Evolutionary conservation across 2,113 vertebrate species (phyloP).

Genomic region (Psittacula cyanocephala): DNA sequence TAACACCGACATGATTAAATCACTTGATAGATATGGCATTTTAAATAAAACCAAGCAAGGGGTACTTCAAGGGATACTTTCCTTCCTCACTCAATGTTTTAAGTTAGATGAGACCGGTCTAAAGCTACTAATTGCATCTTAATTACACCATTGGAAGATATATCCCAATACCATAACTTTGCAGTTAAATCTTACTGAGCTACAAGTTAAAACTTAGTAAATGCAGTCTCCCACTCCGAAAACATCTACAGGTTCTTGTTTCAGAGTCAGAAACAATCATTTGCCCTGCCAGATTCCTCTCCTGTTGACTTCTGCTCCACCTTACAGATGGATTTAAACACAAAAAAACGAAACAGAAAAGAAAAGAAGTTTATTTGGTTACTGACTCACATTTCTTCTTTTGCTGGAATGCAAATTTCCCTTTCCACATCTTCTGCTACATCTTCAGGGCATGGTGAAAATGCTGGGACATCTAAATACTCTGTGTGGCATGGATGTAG

Average conservation of each 20-base stretch:
- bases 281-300: neutral
- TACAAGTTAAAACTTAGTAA: neutral
- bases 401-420: neutral
- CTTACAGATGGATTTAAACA: neutral
- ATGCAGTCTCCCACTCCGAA: neutral
- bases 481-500: neutral
- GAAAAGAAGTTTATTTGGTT: neutral
- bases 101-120: neutral
- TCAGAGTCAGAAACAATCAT: neutral
- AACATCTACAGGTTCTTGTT: neutral
- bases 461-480: neutral
- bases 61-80: fast-evolving
- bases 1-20: neutral
- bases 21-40: neutral
- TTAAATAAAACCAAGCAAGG: neutral
- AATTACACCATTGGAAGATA: neutral
- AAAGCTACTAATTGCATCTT: neutral
- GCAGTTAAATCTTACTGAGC: neutral
- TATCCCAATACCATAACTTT: neutral
- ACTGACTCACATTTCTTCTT: neutral
- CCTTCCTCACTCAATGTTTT: neutral
- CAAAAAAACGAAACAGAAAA: neutral
- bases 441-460: neutral
- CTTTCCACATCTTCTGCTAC: neutral
- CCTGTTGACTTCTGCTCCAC: neutral